These are phyloP conservation scores for Cyaniris semiargus DNA, from an alignment of 2,888 invertebrate species.

Conservation along the genomic window DNA sequence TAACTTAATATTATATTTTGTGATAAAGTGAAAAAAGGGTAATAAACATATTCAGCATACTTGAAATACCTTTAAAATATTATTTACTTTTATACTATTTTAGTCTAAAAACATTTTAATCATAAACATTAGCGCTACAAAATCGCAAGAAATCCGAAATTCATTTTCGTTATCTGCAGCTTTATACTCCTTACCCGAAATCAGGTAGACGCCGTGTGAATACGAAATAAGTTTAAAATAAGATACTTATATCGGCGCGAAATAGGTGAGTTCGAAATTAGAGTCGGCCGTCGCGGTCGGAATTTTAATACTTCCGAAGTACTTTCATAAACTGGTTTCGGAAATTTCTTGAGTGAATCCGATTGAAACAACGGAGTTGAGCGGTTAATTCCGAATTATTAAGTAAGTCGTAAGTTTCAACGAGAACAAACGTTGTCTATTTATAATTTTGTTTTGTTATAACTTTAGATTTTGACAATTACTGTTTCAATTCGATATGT, in stretches of 20 bases:
- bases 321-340: not conserved
- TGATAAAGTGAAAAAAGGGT: too few relatives aligned
- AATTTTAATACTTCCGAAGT: not conserved
- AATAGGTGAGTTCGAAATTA: constrained; percentile 5
- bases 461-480: not conserved
- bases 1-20: too few relatives aligned
- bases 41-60: too few relatives aligned
- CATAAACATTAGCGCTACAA: constrained; percentile 4
- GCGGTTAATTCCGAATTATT: not conserved
- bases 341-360: constrained; percentile 1
- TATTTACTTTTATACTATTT: not conserved
- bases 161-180: constrained; percentile 13
- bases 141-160: constrained; percentile 30
- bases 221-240: constrained; percentile 8
- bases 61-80: not conserved
- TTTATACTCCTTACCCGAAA: constrained; percentile 1
- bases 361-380: not conserved
- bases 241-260: not conserved
- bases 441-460: not conserved
- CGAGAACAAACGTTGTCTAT: not conserved
- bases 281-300: not conserved
- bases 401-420: not conserved
- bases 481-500: not conserved
- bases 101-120: not conserved
- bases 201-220: not conserved